phyloP scores from a whole-genome alignment of 2,888 invertebrate species.

The Limnephilus auricula region DNA sequence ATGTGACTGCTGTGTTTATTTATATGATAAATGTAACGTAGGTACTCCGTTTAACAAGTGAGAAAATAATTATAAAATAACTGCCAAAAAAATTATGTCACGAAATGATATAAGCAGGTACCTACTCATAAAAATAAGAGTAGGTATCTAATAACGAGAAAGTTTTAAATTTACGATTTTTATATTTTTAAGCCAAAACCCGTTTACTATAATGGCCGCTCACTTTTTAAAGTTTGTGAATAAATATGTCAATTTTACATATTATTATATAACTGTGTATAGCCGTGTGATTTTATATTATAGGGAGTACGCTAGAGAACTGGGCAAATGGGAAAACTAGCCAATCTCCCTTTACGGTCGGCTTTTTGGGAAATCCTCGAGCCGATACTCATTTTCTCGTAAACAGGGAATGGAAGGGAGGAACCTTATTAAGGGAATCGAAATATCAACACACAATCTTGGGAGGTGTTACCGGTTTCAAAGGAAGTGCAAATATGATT shows the following conservation, averaged over 20 bases:
- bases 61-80: no score
- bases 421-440: not conserved
- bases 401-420: not conserved
- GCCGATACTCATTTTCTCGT: slow-evolving; percentile 6
- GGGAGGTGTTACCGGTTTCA: not conserved
- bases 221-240: not conserved
- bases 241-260: slow-evolving; percentile 30
- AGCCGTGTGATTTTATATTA: slow-evolving; percentile 61
- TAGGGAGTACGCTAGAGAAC: slow-evolving; percentile 56
- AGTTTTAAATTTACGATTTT: no score
- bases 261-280: slow-evolving; percentile 53
- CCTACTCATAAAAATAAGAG: no score
- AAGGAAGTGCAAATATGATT: not conserved
- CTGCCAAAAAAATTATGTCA: no score
- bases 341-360: slow-evolving; percentile 25
- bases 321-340: slow-evolving; percentile 37
- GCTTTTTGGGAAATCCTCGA: slow-evolving; percentile 21
- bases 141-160: no score
- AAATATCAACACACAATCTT: not conserved
- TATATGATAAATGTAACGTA: no score
- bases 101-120: no score
- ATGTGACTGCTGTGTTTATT: no score
- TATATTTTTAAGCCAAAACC: not conserved
- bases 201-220: not conserved
- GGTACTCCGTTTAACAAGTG: no score